Evolutionary conservation across 2,888 invertebrate genomes (phyloP).

Genomic region (Drosophila meridiana): DNA sequence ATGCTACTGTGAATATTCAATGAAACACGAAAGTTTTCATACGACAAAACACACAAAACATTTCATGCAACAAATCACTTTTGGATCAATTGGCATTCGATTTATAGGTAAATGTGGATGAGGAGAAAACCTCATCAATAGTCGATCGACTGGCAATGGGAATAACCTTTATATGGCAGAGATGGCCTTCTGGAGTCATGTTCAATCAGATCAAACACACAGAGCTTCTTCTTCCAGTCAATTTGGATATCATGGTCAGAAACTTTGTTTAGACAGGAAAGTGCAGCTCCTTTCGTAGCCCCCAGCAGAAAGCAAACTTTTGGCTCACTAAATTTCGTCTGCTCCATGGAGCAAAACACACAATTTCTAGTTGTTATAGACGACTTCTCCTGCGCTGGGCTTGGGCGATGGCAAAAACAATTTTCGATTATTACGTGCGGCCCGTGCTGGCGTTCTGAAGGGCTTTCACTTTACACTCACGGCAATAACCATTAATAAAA

Average conservation of each 20-base stretch:
- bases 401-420: constrained; percentile 66
- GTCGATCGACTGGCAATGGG: no score
- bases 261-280: constrained; percentile 1
- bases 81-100: neutral
- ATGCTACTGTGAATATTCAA: neutral
- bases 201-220: neutral
- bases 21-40: neutral
- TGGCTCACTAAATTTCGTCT: constrained; percentile 46
- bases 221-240: neutral
- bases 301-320: constrained; percentile 20
- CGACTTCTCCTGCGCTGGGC: constrained; percentile 1
- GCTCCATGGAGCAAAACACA: constrained; percentile 45
- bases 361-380: constrained; percentile 1
- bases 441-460: constrained; percentile 6
- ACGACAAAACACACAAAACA: no score
- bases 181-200: neutral
- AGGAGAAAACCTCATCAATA: no score
- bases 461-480: constrained; percentile 58
- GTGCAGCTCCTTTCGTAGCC: constrained; percentile 6
- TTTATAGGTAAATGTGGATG: no score
- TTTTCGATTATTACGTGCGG: constrained; percentile 69
- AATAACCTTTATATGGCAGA: neutral
- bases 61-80: neutral
- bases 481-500: constrained; percentile 77
- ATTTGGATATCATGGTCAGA: neutral